These are phyloP conservation scores for Poeciliopsis turneri DNA, from an alignment of 2,797 vertebrate genomes.

Conservation along the genomic window DNA sequence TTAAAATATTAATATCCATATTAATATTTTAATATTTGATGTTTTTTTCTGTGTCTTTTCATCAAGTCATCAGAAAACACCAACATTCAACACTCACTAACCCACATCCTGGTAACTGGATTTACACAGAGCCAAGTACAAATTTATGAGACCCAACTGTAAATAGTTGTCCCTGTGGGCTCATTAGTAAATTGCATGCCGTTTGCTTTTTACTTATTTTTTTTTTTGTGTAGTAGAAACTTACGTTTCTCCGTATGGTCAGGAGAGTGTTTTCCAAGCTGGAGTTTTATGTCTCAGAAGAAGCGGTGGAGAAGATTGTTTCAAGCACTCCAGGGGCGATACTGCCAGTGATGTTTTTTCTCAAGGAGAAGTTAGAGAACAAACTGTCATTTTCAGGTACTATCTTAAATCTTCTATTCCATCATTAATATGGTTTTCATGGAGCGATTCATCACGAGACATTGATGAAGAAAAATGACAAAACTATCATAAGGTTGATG, in stretches of 20 bases:
- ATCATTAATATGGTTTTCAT: neutral
- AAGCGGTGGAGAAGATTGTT: conserved; percentile 74
- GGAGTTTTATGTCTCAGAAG: conserved; percentile 78
- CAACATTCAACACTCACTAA: too few relatives aligned
- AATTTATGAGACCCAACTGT: too few relatives aligned
- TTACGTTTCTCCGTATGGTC: conserved; percentile 19
- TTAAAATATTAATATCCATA: too few relatives aligned
- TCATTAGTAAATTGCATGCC: too few relatives aligned
- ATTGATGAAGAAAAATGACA: neutral
- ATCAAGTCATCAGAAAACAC: too few relatives aligned
- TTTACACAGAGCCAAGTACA: too few relatives aligned
- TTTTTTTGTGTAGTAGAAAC: conserved; percentile 34
- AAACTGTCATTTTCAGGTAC: conserved; percentile 68
- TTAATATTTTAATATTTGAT: too few relatives aligned
- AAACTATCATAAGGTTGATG: neutral
- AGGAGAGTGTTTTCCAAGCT: conserved; percentile 87
- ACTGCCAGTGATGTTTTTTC: conserved; percentile 73
- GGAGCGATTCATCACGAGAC: neutral
- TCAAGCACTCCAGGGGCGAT: conserved; percentile 73
- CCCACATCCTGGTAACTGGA: too few relatives aligned
- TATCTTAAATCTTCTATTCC: conserved; percentile 8
- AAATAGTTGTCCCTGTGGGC: too few relatives aligned
- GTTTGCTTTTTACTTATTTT: neutral
- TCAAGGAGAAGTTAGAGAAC: conserved; percentile 79
- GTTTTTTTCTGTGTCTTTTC: too few relatives aligned